Base-by-base conservation (phyloP, 2,888 invertebrate species). In the Oxyscelio sp. region DNA sequence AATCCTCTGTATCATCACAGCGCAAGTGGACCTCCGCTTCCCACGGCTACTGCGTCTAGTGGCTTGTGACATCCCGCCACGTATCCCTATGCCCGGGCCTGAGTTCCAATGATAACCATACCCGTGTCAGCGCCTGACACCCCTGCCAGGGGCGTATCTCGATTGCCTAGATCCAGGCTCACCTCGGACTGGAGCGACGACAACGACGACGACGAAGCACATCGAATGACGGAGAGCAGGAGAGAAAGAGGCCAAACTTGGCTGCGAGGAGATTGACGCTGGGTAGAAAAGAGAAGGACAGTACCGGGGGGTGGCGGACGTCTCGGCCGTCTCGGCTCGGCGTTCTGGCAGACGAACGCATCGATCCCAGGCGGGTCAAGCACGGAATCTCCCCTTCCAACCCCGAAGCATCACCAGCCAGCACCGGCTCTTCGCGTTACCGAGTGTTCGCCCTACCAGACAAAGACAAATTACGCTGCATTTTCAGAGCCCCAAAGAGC, bases 21-120 rank as follows among this genome's bases (percentile, higher is more conserved):
- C 22, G 90, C 90, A 31, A 90, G 91, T 66, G 92, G 90, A 22
- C 91, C 90, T 0, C 91, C 93, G 21, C 91, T 97, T 96, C 93
- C 95, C 85, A 95, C 96, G 82, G 88, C 89, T 22, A 87, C 90
- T 19, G 87, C 88, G 0, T 97, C 97, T 92, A 96, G 97, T 94
- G 97, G 97, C 94, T 98, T 98, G 97, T 98, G 98, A 98, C 98
- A 98, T 95, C 94, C 93, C 93, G 94, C 94, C 86, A 87, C 92
- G 5, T 93, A 94, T 88, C 93, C 93, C 85, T 98, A 98, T 94
- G 97, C 98, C 90, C 95, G 97, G 95, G 97, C 97, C 95, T 98
- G 97, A 97, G 96, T 94, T 87, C 88, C 61, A 59, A 88, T 73
- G 48, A 27, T 71, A 31, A 63, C 84, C 17, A 52, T 65, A 40